phyloP scores from a whole-genome alignment of 2,888 invertebrate species.

The Drosophila algonquin region DNA sequence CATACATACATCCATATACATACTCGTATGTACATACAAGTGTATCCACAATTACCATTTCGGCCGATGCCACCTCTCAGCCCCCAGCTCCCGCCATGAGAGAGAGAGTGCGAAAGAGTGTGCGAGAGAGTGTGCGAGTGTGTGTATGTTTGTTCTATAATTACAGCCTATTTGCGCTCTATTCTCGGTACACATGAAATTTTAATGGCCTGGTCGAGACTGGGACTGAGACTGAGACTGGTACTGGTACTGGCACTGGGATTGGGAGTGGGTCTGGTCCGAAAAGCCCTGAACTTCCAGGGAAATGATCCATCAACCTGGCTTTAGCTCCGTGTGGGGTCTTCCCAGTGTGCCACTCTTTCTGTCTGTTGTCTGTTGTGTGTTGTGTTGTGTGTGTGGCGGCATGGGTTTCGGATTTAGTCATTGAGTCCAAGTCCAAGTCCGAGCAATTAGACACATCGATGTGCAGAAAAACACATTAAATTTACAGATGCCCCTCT shows the following conservation, averaged over 20 bases:
- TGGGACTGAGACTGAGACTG: neutral
- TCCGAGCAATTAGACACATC: neutral
- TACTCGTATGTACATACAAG: neutral
- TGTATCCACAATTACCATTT: neutral
- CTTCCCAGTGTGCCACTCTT: conserved; percentile 7
- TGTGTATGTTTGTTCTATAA: conserved; percentile 65
- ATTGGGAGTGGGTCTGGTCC: neutral
- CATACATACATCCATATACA: neutral
- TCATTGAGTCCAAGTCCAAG: conserved; percentile 36
- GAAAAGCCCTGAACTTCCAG: conserved; percentile 35
- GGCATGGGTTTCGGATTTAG: conserved; percentile 48
- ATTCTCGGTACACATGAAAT: conserved; percentile 69
- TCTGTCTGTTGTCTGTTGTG: neutral
- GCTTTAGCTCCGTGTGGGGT: conserved; percentile 51
- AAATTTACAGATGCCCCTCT: too few relatives aligned
- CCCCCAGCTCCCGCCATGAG: neutral
- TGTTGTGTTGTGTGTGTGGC: conserved; percentile 11
- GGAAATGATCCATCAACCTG: conserved; percentile 40
- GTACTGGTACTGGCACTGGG: neutral
- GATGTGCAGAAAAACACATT: neutral
- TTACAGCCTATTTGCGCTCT: conserved; percentile 73
- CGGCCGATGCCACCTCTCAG: neutral
- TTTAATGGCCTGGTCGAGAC: conserved; percentile 50
- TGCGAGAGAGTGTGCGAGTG: neutral
- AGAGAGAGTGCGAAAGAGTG: neutral